Base-by-base conservation (phyloP, 1,140 invertebrate species). In the Protaetia brevitarsis region DNA sequence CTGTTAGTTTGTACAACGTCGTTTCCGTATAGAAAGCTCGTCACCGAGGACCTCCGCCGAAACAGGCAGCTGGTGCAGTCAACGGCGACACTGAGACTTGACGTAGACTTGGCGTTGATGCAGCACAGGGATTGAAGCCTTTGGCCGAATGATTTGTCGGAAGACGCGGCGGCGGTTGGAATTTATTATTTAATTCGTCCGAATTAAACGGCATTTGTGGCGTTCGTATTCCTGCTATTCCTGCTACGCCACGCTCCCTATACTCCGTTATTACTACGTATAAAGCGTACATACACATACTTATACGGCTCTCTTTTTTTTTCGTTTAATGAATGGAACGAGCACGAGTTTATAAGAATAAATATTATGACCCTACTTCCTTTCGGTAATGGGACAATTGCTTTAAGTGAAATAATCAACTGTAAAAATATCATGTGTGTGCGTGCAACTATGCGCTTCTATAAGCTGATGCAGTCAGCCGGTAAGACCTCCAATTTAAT, bases 331-430 rank as follows among this genome's bases (percentile, higher is more conserved):
- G 56, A 58, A 58, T 58, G 28, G 59, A 30, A 21, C 59, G 59
- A 61, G 59, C 59, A 61, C 59, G 59, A 61, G 59, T 61, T 61
- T 58, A 36, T 28, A 28, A 61, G 59, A 61, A 61, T 61, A 61
- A 61, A 61, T 61, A 61, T 61, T 61, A 61, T 61, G 59, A 61
- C 59, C 59, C 59, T 36, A 61, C 59, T 61, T 61, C 59, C 59
- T 61, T 61, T 61, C 30, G 30, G 59, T 61, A 61, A 61, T 61
- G 59, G 59, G 29, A 61, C 59, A 61, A 61, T 61, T 61, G 59
- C 59, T 36, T 61, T 61, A 61, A 61, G 59, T 61, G 59, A 30
- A 61, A 61, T 36, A 61, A 61, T 61, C 16, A 61, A 36, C 59
- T 31, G 29, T 27, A 28, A 30, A 58, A 58, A 58, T 58, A 58